Base-by-base conservation (phyloP, 2,113 vertebrate species). In the Dunckerocampus dactyliophorus region DNA sequence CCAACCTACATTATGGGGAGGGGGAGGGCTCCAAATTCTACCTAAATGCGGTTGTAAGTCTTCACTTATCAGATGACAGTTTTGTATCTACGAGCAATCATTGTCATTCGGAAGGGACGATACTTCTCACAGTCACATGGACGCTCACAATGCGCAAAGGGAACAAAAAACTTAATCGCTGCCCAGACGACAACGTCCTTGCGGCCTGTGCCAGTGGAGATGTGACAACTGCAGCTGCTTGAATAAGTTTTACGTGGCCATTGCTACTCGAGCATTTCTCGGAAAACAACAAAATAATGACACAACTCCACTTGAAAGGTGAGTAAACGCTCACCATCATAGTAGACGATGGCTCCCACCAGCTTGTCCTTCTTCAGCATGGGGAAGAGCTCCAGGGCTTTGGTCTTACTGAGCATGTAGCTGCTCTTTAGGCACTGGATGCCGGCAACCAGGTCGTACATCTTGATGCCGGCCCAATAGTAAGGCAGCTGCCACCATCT, bases 401-500 rank as follows among this genome's bases (percentile, higher is more conserved):
- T 93, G 0, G 88, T 73, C 87, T 99, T 99, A 74, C 91, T 97
- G 43, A 99, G 93, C 3, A 99, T 74, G 0, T 99, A 99, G 87
- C 97, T 99, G 78, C 93, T 95, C 82, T 92, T 98, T 81, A 99
- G 89, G 72, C 95, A 96, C 17, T 98, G 92, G 28, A 87, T 90
- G 65, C 97, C 97, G 0, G 97, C 94, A 81, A 99, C 94, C 58
- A 99, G 48, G 86, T 99, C 97, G 2, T 99, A 98, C 6, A 98
- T 88, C 81, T 99, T 98, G 63, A 99, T 99, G 42, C 97, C 96
- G 0, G 92, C 71, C 97, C 97, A 99, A 88, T 95, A 99, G 84
- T 99, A 99, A 0, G 97, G 97, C 79, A 99, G 8, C 90, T 99
- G 96, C 97, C 97, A 98, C 96, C 97, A 99, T 52, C 97, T 99